Conservation (phyloP, 1,140 invertebrate species). For the Ladona fulva region DNA sequence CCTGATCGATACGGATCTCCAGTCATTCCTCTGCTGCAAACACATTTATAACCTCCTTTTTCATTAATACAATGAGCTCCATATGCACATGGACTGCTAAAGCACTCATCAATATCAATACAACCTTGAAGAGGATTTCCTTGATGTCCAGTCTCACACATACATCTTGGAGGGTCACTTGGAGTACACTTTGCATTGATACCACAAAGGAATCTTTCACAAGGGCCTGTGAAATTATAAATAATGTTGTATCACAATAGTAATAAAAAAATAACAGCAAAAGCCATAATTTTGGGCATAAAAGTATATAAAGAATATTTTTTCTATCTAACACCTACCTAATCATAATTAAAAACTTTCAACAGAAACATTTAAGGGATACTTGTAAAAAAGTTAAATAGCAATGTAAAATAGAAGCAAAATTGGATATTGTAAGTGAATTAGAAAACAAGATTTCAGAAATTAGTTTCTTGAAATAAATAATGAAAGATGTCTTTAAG, state of each 20-base stretch:
- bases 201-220: constrained; percentile 78
- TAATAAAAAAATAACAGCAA: background rate
- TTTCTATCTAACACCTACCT: too few species aligned
- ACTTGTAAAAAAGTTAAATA: too few species aligned
- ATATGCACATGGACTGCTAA: constrained; percentile 67
- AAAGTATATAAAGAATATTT: too few species aligned
- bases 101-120: constrained; percentile 73
- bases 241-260: constrained; percentile 4
- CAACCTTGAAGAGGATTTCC: constrained; percentile 75
- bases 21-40: constrained; percentile 67
- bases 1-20: constrained; percentile 77
- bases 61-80: constrained; percentile 79
- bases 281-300: too few species aligned
- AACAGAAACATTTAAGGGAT: too few species aligned
- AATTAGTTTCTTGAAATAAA: too few species aligned
- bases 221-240: constrained; percentile 50
- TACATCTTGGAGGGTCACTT: constrained; percentile 76
- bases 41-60: constrained; percentile 73
- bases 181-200: constrained; percentile 88
- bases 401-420: too few species aligned
- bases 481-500: too few species aligned
- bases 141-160: constrained; percentile 74
- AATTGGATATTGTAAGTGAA: too few species aligned
- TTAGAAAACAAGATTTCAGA: too few species aligned
- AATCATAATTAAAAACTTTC: too few species aligned